Base-by-base conservation (phyloP, 2,888 invertebrate genomes). In the Myopa testacea region DNA sequence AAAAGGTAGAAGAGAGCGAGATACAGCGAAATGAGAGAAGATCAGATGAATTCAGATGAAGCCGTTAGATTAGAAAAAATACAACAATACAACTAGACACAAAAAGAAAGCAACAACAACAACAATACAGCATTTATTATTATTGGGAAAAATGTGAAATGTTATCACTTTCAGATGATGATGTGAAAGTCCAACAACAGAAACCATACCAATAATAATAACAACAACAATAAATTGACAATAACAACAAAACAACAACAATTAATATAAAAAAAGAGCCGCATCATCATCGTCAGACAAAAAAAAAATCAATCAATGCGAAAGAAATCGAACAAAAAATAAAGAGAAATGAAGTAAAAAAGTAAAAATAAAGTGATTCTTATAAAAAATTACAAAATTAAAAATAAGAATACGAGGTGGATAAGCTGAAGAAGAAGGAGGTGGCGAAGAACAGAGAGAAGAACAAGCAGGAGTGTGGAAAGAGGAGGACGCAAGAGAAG, bases 21-120 rank as follows among this genome's bases (percentile, higher is more conserved):
- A 37, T 14, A 58, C 37, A 16, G 16, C 26, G 5, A 38, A 4
- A 65, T 14, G n/a, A 19, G 26, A 68, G 16, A 68, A 58, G 38
- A 58, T 38, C n/a, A 65, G 68, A 38, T 65, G 26, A 75, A 78
- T 75, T 75, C 70, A 50, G 75, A 70, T 70, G 70, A 65, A 78
- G 78, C 75, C 65, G 78, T 75, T 75, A 78, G 70, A 71, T 75
- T 45, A 78, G 68, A 78, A 74, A 52, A 58, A 52, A 40, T 16
- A 63, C 14, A 65, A 45, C 0, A 73, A 45, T 12, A 45, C 63
- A 34, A 74, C 8, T 26, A 72, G 60, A 5, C 4, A 40, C 34
- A 40, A 40, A 8, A 12, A 50, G 10, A 52, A n/a, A 76, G 37
- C 50, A 68, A 67, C 73, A 60, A 65, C 72, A 77, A 55, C n/a